A percentile compares a stretch with the other conserved stretches of the same genome.
Conservation (phyloP, 2,888 invertebrate species). For the Oscheius sp. region DNA sequence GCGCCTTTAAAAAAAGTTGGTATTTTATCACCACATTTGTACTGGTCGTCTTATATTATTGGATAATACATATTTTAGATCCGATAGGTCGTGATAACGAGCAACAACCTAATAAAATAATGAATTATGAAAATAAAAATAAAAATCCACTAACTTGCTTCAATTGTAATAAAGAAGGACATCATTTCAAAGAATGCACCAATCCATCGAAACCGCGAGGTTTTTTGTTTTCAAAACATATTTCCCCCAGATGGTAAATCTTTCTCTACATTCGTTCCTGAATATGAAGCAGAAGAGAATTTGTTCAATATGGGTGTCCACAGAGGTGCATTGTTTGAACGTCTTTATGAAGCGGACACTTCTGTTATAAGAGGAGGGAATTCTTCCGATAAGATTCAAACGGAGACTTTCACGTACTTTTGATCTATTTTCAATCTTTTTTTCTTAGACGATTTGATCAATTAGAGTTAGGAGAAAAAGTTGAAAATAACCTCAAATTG, state of each 20-base stretch:
- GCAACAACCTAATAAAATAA: not conserved
- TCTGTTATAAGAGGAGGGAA: not conserved
- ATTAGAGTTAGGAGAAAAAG: not conserved
- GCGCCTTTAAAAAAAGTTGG: too few relatives aligned
- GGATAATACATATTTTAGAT: not conserved
- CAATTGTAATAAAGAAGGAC: constrained; percentile 48
- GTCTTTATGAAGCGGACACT: constrained; percentile 49
- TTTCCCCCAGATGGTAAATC: not conserved
- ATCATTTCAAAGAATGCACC: constrained; percentile 40
- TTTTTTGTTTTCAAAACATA: not conserved
- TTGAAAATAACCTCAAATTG: constrained; percentile 75
- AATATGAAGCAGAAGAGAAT: not conserved
- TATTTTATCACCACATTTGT: not conserved
- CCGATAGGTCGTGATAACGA: not conserved
- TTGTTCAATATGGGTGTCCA: not conserved
- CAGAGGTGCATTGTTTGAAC: constrained; percentile 35
- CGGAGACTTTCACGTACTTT: constrained; percentile 79
- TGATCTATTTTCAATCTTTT: constrained; percentile 75
- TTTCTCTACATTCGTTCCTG: constrained; percentile 12
- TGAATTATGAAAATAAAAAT: not conserved
- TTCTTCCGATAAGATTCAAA: constrained; percentile 72
- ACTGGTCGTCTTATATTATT: not conserved
- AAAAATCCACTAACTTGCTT: constrained; percentile 37
- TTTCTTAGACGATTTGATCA: constrained; percentile 25
- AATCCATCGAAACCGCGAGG: constrained; percentile 24